Evolutionary conservation across 2,888 invertebrate genomes (phyloP), one percentile per base, ranked within the genome.

Genomic region (Megamerina dolium): DNA sequence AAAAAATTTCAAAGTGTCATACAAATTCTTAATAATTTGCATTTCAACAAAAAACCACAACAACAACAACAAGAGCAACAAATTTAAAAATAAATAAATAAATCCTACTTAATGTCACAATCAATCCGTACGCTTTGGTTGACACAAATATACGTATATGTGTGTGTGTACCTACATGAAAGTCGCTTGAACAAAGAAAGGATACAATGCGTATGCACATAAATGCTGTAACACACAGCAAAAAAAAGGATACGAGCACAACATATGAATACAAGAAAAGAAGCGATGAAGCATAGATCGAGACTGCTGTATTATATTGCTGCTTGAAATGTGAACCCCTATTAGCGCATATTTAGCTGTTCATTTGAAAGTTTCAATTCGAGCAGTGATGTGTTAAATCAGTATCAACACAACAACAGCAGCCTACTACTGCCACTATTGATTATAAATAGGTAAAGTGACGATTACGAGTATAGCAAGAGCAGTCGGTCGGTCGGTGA

Each of bases 101-200:
- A 65, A 65, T 66, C 65, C 65, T 64, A 59, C 66, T 65, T 65
- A 66, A 64, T 64, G 65, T 65, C 65, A 66, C 65, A 61, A 64
- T 66, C 65, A 66, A 65, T 65, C 64, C 53, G 49, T 29, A 55
- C 51, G n/a, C n/a, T n/a, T n/a, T n/a, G n/a, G n/a, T n/a, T n/a
- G n/a, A n/a, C n/a, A n/a, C n/a, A n/a, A n/a, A n/a, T n/a, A n/a
- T n/a, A n/a, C n/a, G n/a, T n/a, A n/a, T n/a, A n/a, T n/a, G n/a
- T n/a, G n/a, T n/a, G n/a, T n/a, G n/a, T n/a, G n/a, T n/a, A n/a
- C n/a, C n/a, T n/a, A n/a, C n/a, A n/a, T n/a, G n/a, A n/a, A n/a
- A n/a, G n/a, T n/a, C n/a, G n/a, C n/a, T n/a, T n/a, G n/a, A n/a
- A n/a, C n/a, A n/a, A n/a, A n/a, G n/a, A n/a, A n/a, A n/a, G n/a